Conservation (phyloP, 2,113 vertebrate genomes). For the Lynx canadensis region DNA sequence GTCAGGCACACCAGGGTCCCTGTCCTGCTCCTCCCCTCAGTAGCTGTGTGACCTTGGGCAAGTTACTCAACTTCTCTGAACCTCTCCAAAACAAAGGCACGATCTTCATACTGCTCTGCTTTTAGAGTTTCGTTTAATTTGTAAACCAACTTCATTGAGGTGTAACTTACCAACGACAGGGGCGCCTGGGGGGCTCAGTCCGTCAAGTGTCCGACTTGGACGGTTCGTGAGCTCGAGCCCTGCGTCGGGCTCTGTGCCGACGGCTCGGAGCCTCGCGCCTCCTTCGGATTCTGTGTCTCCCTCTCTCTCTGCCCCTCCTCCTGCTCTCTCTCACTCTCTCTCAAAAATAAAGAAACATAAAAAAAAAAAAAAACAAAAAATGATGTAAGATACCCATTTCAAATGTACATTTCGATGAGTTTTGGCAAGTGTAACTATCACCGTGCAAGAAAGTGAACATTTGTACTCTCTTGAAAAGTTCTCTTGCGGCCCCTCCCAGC, state of each 20-base stretch:
- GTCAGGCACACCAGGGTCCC: not conserved
- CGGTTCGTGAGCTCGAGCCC: too few species aligned
- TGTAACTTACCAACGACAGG: not conserved
- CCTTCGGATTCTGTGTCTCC: too few species aligned
- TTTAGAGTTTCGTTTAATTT: not conserved
- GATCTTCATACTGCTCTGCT: not conserved
- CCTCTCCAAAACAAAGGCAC: not conserved
- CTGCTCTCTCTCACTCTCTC: too few species aligned
- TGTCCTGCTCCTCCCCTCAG: not conserved
- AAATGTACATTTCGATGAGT: not conserved
- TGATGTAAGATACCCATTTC: not conserved
- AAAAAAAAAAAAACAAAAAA: not conserved
- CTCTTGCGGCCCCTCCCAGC: not conserved
- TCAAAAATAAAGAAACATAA: too few species aligned
- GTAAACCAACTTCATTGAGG: not conserved
- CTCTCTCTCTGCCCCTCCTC: too few species aligned
- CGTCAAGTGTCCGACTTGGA: too few species aligned
- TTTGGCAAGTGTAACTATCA: not conserved
- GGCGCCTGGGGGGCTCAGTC: too few species aligned
- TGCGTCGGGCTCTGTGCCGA: too few species aligned
- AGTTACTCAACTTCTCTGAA: slow-evolving; percentile 28
- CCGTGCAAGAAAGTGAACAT: not conserved
- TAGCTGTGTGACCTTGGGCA: not conserved
- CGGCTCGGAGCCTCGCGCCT: too few species aligned
- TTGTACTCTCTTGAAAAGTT: slow-evolving; percentile 18